Evolutionary conservation across 2,113 vertebrate species (phyloP), one percentile per base, ranked within the genome.

Genomic region (Emydura subglobosa): DNA sequence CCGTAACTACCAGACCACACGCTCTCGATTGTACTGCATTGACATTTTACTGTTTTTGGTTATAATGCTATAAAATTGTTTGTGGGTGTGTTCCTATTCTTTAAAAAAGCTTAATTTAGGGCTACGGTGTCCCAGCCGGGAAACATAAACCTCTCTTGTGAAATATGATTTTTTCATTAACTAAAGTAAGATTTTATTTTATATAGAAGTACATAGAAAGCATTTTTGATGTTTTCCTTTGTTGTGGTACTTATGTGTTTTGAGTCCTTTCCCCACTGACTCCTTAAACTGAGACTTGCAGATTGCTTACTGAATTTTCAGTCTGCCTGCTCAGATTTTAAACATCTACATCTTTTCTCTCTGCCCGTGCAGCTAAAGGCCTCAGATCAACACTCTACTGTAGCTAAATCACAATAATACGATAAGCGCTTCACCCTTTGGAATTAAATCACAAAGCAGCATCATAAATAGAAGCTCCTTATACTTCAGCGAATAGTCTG

Each of bases 401-500:
- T 85, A 80, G 83, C 51, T 78, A 55, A 51, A 84, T 61, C 54
- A 42, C 61, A 91, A 47, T 57, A 57, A 83, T 1, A 4, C 9
- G 55, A 19, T 34, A 85, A 53, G 42, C 86, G 55, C 25, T 49
- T 24, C 1, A 83, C 82, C 79, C 88, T 29, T 49, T 24, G 2
- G 80, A 88, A 78, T 85, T 78, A 90, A 96, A 88, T 25, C 1
- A 1, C 50, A 83, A 53, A 6, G 65, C 53, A 55, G 89, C 49
- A 79, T 83, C 95, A 44, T 91, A 84, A n/a, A 81, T 1, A 72
- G 29, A 90, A 84, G 49, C 10, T 68, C 31, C 57, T 85, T 79
- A 85, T 85, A 92, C 68, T 79, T 84, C 53, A 94, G 59, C 85
- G 88, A 89, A 83, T 55, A 82, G 53, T 84, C 93, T 86, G 49